A percentile compares a stretch with the other conserved stretches of the same genome.
Evolutionary conservation across 2,888 invertebrate genomes (phyloP).

Genomic region (Sesia bembeciformis): DNA sequence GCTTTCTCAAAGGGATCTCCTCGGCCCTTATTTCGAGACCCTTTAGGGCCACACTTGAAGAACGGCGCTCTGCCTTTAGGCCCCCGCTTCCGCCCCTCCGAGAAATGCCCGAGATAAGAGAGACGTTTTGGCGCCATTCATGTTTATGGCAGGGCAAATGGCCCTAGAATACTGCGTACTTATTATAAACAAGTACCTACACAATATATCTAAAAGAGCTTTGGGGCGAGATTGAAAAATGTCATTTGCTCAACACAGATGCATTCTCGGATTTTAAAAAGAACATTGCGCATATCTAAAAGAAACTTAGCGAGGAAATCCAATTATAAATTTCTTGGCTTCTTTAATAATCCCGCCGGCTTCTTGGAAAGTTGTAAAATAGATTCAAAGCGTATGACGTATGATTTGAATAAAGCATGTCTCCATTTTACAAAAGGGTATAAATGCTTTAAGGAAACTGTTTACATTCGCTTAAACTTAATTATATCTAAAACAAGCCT

Average conservation of each 20-base stretch:
- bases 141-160: slow-evolving; percentile 71
- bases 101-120: slow-evolving; percentile 72
- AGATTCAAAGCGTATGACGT: neutral
- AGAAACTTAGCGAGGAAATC: slow-evolving; percentile 9
- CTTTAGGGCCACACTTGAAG: slow-evolving; percentile 69
- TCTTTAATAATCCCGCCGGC: slow-evolving; percentile 2
- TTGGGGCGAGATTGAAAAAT: slow-evolving; percentile 28
- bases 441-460: no score
- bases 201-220: slow-evolving; percentile 33
- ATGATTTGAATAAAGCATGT: neutral
- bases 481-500: no score
- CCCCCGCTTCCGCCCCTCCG: slow-evolving; percentile 63
- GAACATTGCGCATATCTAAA: slow-evolving; percentile 5
- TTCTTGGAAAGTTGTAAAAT: slow-evolving; percentile 3
- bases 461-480: no score
- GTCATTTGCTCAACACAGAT: slow-evolving; percentile 14
- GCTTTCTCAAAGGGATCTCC: slow-evolving; percentile 59
- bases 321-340: slow-evolving; percentile 8
- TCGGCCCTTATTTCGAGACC: slow-evolving; percentile 65
- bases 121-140: slow-evolving; percentile 73
- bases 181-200: slow-evolving; percentile 65
- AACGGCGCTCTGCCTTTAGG: slow-evolving; percentile 54
- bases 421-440: no score
- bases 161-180: slow-evolving; percentile 66
- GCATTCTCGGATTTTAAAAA: slow-evolving; percentile 3